phyloP scores from a whole-genome alignment of 2,113 vertebrate species.

The Mormyrus iriodes region DNA sequence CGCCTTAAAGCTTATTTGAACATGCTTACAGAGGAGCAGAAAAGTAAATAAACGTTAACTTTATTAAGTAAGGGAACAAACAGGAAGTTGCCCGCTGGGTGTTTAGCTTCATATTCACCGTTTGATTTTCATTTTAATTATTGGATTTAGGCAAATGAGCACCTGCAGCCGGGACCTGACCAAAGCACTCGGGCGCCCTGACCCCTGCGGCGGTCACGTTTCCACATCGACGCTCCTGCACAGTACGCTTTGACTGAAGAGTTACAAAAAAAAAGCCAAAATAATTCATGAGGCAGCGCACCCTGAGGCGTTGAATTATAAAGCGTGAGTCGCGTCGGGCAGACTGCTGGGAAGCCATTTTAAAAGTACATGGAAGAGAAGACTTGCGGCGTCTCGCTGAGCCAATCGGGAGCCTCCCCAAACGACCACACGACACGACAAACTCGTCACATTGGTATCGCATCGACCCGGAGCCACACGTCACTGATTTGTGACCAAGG shows the following conservation, averaged over 20 bases:
- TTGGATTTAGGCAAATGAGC: slow-evolving; percentile 40
- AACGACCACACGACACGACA: neutral
- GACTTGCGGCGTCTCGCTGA: neutral
- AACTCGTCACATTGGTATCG: neutral
- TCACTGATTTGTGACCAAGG: neutral
- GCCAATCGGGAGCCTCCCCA: neutral
- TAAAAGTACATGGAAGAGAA: neutral
- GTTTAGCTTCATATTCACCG: slow-evolving; percentile 44
- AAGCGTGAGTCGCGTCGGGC: neutral
- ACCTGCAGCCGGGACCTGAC: slow-evolving; percentile 22
- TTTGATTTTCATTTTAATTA: slow-evolving; percentile 52
- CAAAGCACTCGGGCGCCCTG: neutral
- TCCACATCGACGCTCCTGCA: neutral
- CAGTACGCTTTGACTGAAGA: neutral
- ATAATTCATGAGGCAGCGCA: slow-evolving; percentile 26
- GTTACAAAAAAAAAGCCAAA: slow-evolving; percentile 12
- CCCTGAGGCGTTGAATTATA: slow-evolving; percentile 20
- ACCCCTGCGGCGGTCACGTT: neutral
- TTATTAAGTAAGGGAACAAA: slow-evolving; percentile 44
- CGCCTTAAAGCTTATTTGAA: slow-evolving; percentile 41
- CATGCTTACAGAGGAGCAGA: slow-evolving; percentile 39
- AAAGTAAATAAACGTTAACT: slow-evolving; percentile 45
- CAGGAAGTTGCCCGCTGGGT: slow-evolving; percentile 41
- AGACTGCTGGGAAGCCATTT: neutral
- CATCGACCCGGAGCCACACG: neutral